Percentiles rank a stretch among this genome's conserved stretches.
Evolutionary conservation across 2,888 invertebrate species (phyloP).

Genomic region (Megalurothrips usitatus): DNA sequence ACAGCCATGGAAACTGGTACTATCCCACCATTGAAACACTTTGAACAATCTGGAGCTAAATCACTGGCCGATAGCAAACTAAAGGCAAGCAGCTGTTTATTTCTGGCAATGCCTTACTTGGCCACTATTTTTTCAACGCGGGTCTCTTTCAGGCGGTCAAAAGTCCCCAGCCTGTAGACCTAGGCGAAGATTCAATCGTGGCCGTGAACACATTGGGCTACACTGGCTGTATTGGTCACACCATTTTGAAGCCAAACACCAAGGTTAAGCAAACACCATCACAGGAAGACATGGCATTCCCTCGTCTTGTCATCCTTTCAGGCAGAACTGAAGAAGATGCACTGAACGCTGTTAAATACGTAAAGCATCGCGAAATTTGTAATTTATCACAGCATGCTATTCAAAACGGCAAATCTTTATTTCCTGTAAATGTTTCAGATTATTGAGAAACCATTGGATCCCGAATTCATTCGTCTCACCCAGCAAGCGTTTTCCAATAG

Average conservation of each 20-base stretch:
- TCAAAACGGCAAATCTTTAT: not conserved
- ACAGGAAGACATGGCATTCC: slow-evolving; percentile 37
- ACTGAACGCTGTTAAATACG: slow-evolving; percentile 42
- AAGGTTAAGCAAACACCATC: slow-evolving; percentile 40
- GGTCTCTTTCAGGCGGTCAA: slow-evolving; percentile 32
- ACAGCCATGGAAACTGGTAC: slow-evolving; percentile 86
- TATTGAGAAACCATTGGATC: slow-evolving; percentile 33
- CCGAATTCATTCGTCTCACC: slow-evolving; percentile 38
- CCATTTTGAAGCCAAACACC: slow-evolving; percentile 45
- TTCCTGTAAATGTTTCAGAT: not conserved
- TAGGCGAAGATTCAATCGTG: slow-evolving; percentile 47
- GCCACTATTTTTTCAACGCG: no score
- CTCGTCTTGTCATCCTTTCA: slow-evolving; percentile 47
- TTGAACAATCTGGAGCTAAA: slow-evolving; percentile 64
- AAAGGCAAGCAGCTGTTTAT: not conserved
- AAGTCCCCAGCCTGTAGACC: slow-evolving; percentile 40
- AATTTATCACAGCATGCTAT: not conserved
- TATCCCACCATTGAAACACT: slow-evolving; percentile 90
- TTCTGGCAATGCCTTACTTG: not conserved
- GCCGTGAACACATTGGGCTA: slow-evolving; percentile 57
- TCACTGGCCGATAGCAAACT: slow-evolving; percentile 70
- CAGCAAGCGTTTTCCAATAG: slow-evolving; percentile 39
- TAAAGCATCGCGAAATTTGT: slow-evolving; percentile 28
- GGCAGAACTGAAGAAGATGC: slow-evolving; percentile 52
- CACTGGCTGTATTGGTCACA: slow-evolving; percentile 51